Base-by-base conservation (phyloP, 2,888 invertebrate species). In the Chrysotoxum bicinctum region DNA sequence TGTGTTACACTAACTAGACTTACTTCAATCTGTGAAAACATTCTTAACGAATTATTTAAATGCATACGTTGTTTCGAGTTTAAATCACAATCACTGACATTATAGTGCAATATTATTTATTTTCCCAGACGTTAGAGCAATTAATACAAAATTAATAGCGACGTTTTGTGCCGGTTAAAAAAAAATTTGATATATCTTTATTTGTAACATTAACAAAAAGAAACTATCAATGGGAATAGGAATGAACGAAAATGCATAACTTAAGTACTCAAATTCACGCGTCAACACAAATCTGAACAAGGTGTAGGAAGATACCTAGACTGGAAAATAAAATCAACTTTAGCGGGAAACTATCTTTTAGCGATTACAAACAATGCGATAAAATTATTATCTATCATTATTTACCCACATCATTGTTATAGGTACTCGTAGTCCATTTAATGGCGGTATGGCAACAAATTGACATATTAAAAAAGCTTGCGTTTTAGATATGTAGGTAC, bases 51-150 rank as follows among this genome's bases (percentile, higher is more conserved):
- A 21, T 84, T 72, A 58, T 58, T 58, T 50, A 68, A 54, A 80
- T 80, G 43, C 66, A 75, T 14, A 66, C 37, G 30, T 35, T 54
- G 60, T 26, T 48, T 21, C 30, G 23, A 75, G 45, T 35, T 52
- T 68, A 75, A 75, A 84, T 80, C 75, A 69, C 62, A 56, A 58
- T 60, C 45, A 45, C 45, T 64, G 64, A 75, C 79, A 75, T 75
- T 75, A 21, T 56, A 56, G 62, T 56, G 32, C 40, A 78, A 73
- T 72, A 58, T 30, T 23, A 23, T 50, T 66, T 48, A 0, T 48
- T 35, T 50, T 35, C 21, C 8, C 35, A 66, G 35, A 66, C 64
- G n/a, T 64, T 32, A 19, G 32, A 14, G 30, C 30, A 64, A 45
- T 45, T 64, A 64, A 45, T 50, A 23, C 23, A 50, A 50, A 23